Evolutionary conservation across 2,113 vertebrate species (phyloP).

Genomic region (Athene noctua): DNA sequence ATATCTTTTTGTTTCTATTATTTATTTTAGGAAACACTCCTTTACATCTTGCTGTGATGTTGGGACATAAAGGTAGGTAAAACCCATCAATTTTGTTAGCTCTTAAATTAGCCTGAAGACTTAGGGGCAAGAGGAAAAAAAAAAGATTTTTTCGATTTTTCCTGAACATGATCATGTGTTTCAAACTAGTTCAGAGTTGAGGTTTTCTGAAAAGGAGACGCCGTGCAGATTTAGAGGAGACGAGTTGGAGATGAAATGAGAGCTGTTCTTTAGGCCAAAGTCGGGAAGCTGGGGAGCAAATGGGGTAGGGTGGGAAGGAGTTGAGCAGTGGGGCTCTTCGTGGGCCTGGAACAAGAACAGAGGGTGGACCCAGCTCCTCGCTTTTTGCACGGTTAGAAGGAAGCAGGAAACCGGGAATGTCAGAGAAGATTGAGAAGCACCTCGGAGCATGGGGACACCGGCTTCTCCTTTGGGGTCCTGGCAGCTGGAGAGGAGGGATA

Average conservation of each 20-base stretch:
- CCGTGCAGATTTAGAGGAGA: background rate
- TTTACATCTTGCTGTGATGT: conserved; percentile 97
- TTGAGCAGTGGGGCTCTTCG: background rate
- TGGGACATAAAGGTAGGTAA: conserved; percentile 97
- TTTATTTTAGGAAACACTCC: conserved; percentile 92
- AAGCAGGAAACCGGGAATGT: background rate
- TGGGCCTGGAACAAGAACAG: background rate
- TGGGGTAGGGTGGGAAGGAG: background rate
- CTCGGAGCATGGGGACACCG: rapidly evolving
- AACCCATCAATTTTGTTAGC: background rate
- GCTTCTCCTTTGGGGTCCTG: background rate
- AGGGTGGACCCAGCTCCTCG: background rate
- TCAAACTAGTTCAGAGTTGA: background rate
- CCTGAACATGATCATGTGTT: background rate
- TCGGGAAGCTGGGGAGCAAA: background rate
- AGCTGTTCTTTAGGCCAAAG: background rate
- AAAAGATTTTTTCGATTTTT: background rate
- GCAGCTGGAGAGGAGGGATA: background rate
- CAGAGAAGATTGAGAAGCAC: background rate
- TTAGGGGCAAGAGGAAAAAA: background rate
- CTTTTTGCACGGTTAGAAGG: background rate
- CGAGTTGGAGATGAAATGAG: background rate
- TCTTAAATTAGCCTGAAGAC: background rate
- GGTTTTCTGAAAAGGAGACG: background rate
- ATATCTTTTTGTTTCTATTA: background rate